Conservation (phyloP, 2,797 vertebrate species). For the Mus minutoides region DNA sequence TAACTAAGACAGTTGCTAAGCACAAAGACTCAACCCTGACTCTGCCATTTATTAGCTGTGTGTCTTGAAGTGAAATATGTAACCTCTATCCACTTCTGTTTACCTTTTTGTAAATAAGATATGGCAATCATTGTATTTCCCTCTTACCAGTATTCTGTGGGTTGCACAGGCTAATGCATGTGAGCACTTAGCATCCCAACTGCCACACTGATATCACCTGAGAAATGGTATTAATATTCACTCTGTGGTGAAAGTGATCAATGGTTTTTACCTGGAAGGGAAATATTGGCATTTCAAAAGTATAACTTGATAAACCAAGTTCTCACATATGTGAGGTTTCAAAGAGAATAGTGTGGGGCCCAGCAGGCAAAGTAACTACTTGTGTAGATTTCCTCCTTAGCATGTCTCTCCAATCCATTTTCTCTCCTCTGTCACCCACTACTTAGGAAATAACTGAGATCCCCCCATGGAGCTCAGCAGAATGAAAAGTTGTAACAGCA, state of each 20-base stretch:
- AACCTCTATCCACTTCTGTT: constrained; percentile 29
- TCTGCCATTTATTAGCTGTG: not conserved
- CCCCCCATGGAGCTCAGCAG: not conserved
- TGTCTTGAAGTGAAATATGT: constrained; percentile 55
- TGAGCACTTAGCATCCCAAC: constrained; percentile 17
- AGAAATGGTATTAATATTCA: constrained; percentile 59
- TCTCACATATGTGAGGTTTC: not conserved
- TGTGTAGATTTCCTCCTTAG: not conserved
- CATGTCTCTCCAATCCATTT: not conserved
- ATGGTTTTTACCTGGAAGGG: constrained; percentile 46
- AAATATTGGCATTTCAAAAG: constrained; percentile 49
- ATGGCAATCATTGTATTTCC: constrained; percentile 13
- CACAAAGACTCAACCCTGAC: not conserved
- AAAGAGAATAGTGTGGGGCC: not conserved
- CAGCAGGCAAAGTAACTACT: not conserved
- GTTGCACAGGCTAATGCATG: constrained; percentile 43
- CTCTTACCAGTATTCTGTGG: not conserved
- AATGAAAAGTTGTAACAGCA: not conserved
- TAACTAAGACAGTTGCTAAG: not conserved
- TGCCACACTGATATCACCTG: not conserved
- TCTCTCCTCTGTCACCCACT: not conserved
- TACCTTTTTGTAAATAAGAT: constrained; percentile 38
- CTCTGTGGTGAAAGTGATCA: constrained; percentile 59
- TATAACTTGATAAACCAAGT: constrained; percentile 38
- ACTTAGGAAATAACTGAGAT: constrained; percentile 24